phyloP scores from a whole-genome alignment of 2,888 invertebrate species.

The Brachypalpus laphriformis region DNA sequence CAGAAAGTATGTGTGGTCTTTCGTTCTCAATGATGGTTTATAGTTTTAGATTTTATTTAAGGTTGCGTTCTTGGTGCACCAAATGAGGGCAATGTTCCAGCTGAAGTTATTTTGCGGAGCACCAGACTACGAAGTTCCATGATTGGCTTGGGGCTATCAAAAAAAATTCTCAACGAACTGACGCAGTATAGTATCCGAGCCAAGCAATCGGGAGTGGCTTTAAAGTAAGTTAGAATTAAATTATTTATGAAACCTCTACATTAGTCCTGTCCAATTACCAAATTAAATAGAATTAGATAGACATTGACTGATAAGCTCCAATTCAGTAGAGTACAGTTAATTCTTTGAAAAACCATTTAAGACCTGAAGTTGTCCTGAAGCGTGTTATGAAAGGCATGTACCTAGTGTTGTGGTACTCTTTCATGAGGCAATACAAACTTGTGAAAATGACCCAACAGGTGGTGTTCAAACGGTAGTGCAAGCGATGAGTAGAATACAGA shows the following conservation, averaged over 20 bases:
- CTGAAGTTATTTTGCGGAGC: constrained; percentile 82
- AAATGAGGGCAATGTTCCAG: constrained; percentile 85
- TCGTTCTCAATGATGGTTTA: not conserved
- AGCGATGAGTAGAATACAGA: no score
- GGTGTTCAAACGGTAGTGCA: no score
- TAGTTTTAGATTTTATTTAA: constrained; percentile 26
- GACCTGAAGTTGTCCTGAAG: no score
- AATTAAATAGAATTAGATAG: no score
- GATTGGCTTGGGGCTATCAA: constrained; percentile 83
- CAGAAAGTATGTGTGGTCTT: constrained; percentile 79
- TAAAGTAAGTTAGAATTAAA: constrained; percentile 77
- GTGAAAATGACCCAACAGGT: no score
- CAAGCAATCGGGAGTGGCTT: constrained; percentile 77
- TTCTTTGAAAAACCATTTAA: no score
- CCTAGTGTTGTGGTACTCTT: no score
- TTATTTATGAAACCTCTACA: not conserved
- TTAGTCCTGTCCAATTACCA: no score
- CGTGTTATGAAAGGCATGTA: no score
- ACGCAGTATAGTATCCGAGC: constrained; percentile 84
- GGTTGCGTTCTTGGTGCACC: constrained; percentile 86
- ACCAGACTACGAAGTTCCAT: constrained; percentile 82
- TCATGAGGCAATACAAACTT: no score
- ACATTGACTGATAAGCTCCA: no score
- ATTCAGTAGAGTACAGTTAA: no score
- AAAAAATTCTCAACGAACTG: constrained; percentile 83